Percentiles rank a stretch among this genome's conserved stretches.
These are phyloP conservation scores for Nycticryphes semicollaris DNA, from an alignment of 2,113 vertebrate species.

Conservation along the genomic window DNA sequence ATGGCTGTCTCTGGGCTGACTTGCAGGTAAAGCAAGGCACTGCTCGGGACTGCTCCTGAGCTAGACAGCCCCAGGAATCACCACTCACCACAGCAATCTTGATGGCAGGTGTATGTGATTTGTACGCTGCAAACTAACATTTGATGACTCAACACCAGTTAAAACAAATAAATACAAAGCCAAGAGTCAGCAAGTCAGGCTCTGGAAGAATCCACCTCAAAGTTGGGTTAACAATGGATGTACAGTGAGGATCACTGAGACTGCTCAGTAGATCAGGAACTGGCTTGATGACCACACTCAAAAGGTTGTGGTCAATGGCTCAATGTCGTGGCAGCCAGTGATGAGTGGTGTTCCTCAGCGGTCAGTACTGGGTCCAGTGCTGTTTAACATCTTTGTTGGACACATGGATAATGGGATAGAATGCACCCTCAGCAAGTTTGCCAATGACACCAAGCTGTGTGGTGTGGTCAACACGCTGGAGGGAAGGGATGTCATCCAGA, in stretches of 20 bases:
- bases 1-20: neutral
- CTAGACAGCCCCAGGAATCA: neutral
- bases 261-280: too few relatives aligned
- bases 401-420: too few relatives aligned
- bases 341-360: too few relatives aligned
- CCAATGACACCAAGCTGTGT: too few relatives aligned
- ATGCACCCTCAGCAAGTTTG: too few relatives aligned
- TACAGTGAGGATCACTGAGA: neutral
- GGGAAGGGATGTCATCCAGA: too few relatives aligned
- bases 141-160: neutral
- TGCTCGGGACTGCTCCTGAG: neutral
- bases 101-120: neutral
- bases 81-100: rapidly evolving
- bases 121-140: rapidly evolving
- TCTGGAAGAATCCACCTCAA: neutral
- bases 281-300: too few relatives aligned
- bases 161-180: neutral
- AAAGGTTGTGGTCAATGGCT: too few relatives aligned
- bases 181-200: neutral
- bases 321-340: too few relatives aligned
- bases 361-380: too few relatives aligned
- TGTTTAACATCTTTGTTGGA: too few relatives aligned
- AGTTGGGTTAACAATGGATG: neutral
- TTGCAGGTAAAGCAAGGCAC: neutral
- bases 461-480: too few relatives aligned